A percentile compares a stretch with the other conserved stretches of the same genome.
phyloP scores from a whole-genome alignment of 2,888 invertebrate species.

The Nasonovia ribisnigri region DNA sequence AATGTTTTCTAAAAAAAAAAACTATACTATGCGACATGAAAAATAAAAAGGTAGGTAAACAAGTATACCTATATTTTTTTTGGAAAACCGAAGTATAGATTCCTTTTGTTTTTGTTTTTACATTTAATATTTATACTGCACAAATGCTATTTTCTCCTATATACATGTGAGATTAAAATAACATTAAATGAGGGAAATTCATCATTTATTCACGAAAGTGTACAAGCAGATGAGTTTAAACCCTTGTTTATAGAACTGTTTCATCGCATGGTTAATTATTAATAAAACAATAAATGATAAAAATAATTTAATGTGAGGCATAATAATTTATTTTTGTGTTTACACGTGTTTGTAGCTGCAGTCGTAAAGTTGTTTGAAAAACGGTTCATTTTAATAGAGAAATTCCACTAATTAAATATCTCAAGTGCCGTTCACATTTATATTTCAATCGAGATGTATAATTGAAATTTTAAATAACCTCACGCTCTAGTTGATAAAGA shows the following conservation, averaged over 20 bases:
- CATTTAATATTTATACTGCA: not conserved
- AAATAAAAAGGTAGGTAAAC: not conserved
- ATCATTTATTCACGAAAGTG: not conserved
- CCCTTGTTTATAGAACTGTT: not conserved
- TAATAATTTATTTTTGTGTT: not conserved
- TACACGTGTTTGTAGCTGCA: not conserved
- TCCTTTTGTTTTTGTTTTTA: not conserved
- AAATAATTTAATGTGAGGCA: not conserved
- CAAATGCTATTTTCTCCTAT: not conserved
- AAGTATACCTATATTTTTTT: not conserved
- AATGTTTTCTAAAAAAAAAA: not conserved
- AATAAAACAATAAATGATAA: not conserved
- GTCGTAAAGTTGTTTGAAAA: not conserved
- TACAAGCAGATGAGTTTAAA: not conserved
- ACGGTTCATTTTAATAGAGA: not conserved
- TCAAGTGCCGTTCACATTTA: not conserved
- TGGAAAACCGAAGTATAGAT: not conserved
- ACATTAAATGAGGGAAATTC: not conserved
- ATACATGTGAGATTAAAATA: not conserved
- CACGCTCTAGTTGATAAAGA: slow-evolving; percentile 30
- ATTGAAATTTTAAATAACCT: slow-evolving; percentile 44
- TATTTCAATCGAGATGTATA: slow-evolving; percentile 19
- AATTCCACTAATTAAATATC: slow-evolving; percentile 42
- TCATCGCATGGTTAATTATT: not conserved
- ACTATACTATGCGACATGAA: not conserved